phyloP scores from a whole-genome alignment of 2,888 invertebrate species.

The Drosophila fungiperda region DNA sequence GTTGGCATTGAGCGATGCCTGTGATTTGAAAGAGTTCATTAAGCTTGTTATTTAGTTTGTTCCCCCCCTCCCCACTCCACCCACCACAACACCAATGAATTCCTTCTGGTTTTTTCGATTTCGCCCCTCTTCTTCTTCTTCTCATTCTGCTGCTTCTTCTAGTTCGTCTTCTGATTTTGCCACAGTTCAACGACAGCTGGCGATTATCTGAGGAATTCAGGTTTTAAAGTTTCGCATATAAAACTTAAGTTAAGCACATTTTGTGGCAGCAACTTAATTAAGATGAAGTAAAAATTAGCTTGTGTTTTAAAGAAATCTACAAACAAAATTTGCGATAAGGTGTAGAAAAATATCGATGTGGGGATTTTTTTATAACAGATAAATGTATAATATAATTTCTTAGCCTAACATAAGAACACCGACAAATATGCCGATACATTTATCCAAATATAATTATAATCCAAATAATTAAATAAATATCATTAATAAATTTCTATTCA shows the following conservation, averaged over 20 bases:
- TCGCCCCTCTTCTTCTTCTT: not conserved
- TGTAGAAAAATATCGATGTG: not conserved
- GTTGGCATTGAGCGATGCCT: slow-evolving; percentile 78
- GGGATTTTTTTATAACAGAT: not conserved
- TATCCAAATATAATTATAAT: not conserved
- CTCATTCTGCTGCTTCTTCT: slow-evolving; percentile 8
- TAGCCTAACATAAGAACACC: no score
- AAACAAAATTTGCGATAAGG: no score
- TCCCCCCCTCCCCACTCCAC: not conserved
- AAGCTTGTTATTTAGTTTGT: slow-evolving; percentile 67
- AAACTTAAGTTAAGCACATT: not conserved
- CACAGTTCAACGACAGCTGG: slow-evolving; percentile 22
- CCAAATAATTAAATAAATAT: not conserved
- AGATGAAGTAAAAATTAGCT: not conserved
- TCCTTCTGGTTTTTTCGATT: slow-evolving; percentile 7
- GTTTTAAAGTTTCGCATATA: not conserved
- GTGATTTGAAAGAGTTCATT: slow-evolving; percentile 80
- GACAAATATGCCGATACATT: no score
- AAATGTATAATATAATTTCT: not conserved
- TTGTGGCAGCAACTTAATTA: not conserved
- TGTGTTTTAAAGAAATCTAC: not conserved
- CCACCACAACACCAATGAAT: slow-evolving; percentile 34
- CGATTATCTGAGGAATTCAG: slow-evolving; percentile 10
- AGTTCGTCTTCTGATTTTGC: slow-evolving; percentile 2
- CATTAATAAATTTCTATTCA: not conserved